A percentile compares a stretch with the other conserved stretches of the same genome.
Conservation (phyloP, 2,113 vertebrate species). For the Ramphastos sulfuratus region DNA sequence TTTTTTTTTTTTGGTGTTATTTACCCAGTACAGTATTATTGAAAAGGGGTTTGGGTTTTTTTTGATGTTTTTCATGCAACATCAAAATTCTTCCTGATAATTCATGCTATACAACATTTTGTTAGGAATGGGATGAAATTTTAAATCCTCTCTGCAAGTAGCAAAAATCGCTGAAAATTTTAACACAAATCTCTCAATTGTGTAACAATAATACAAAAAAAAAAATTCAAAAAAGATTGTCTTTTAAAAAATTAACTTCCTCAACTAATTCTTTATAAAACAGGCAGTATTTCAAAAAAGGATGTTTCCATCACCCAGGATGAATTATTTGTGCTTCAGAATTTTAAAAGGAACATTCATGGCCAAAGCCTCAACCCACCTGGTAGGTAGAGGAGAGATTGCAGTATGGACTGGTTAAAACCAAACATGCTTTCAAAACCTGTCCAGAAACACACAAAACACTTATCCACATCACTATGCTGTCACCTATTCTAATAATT, state of each 20-base stretch:
- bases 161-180: conserved; percentile 16
- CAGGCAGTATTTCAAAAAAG: conserved; percentile 37
- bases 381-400: neutral
- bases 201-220: neutral
- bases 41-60: neutral
- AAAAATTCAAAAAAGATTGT: neutral
- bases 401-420: neutral
- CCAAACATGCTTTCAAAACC: neutral
- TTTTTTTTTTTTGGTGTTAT: neutral
- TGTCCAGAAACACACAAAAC: neutral
- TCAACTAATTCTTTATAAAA: conserved; percentile 49
- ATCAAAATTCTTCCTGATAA: conserved; percentile 6
- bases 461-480: neutral
- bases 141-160: conserved; percentile 1
- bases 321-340: conserved; percentile 51
- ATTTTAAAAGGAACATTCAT: neutral
- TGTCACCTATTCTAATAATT: neutral
- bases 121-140: neutral
- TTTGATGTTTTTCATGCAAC: conserved; percentile 53
- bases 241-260: conserved; percentile 12
- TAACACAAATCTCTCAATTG: neutral
- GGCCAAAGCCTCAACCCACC: conserved; percentile 12
- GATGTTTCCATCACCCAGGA: neutral
- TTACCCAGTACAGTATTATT: neutral
- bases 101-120: neutral